Base-by-base conservation (phyloP, 1,140 invertebrate genomes). In the Trachelipus rathkii region DNA sequence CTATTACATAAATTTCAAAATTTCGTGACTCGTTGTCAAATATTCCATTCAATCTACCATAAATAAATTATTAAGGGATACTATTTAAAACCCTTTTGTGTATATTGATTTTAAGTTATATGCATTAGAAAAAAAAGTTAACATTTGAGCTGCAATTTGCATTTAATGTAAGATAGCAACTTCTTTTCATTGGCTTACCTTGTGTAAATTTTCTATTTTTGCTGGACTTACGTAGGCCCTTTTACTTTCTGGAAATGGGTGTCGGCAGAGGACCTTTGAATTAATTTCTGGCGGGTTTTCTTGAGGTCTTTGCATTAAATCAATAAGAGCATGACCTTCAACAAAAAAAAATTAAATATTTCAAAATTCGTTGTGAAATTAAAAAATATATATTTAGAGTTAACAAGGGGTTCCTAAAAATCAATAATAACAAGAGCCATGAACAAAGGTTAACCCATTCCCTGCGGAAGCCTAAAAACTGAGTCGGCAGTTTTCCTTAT, bases 161-260 rank as follows among this genome's bases (percentile, higher is more conserved):
- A 33, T 33, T 33, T 33, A 33, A 33, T 33, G 6, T 33, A 6
- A 3, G 33, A 33, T 33, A 33, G 6, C 6, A 33, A n/a, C n/a
- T n/a, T 33, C 33, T 33, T 33, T 33, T 6, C 33, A 6, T 33
- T 33, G 33, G 6, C 76, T 53, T 21, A 91, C 88, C 86, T 90
- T 92, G 79, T 93, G 90, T 66, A 97, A 85, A 78, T 88, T 85
- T 84, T 95, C 91, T 9, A 97, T 93, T 83, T 88, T 89, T 23
- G 91, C 89, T 0, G 96, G 96, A 82, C 90, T 94, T 19, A 97
- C 95, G 87, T 96, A 96, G 15, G 95, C 95, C 82, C 96, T 87
- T 85, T 97, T 97, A 0, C 94, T 95, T 85, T 97, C 95, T 85
- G 96, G 92, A 85, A 98, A 99, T 4, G 97, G 96, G 89, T 99